Conservation (phyloP, 2,888 invertebrate genomes). For the Miltochrista miniata region DNA sequence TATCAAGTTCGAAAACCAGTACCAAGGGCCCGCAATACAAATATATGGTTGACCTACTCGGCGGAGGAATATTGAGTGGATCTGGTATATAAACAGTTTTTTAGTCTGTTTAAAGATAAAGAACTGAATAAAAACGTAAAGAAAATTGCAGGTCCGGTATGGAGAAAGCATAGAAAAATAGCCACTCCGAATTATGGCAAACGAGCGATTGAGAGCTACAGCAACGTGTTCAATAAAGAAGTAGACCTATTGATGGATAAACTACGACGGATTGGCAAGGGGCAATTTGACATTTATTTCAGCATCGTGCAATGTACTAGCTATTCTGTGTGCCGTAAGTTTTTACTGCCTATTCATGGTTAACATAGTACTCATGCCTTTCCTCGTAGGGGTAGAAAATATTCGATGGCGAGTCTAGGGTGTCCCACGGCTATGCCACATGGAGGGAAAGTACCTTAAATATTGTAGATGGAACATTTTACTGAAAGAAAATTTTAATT, state of each 20-base stretch:
- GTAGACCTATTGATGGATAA: slow-evolving; percentile 45
- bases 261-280: slow-evolving; percentile 25
- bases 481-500: no score
- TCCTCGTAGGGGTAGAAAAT: no score
- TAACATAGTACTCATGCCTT: no score
- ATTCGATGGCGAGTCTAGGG: no score
- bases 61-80: slow-evolving; percentile 67
- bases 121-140: not conserved
- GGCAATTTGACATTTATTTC: slow-evolving; percentile 49
- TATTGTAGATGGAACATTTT: no score
- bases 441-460: no score
- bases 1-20: slow-evolving; percentile 56
- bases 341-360: not conserved
- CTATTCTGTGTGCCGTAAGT: slow-evolving; percentile 67
- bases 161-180: slow-evolving; percentile 70
- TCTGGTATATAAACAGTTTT: slow-evolving; percentile 51
- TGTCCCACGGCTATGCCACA: no score
- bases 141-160: slow-evolving; percentile 48
- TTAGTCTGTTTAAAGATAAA: no score
- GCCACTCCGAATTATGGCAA: slow-evolving; percentile 65
- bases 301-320: slow-evolving; percentile 58
- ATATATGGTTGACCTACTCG: slow-evolving; percentile 62
- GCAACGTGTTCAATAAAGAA: slow-evolving; percentile 54
- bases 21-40: slow-evolving; percentile 69
- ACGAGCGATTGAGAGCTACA: slow-evolving; percentile 57